Evolutionary conservation across 2,888 invertebrate genomes (phyloP), one percentile per base, ranked within the genome.

Genomic region (Chalcis sispes): DNA sequence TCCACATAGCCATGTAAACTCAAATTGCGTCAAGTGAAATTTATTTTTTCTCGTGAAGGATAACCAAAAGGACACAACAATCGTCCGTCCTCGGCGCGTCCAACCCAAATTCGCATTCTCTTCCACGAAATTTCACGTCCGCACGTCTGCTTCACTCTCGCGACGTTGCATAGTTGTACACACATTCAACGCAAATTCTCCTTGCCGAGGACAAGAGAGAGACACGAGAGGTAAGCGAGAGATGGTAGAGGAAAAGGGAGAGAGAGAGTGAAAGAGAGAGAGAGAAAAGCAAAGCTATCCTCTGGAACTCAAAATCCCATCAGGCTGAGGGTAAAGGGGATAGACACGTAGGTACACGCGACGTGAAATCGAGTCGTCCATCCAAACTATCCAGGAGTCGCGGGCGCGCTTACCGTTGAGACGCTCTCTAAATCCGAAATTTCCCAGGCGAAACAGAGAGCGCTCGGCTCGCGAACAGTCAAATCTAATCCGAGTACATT

Each of bases 311-410:
- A 59, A 75, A 70, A 75, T 71, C 70, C 56, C 65, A 75, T 75
- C 59, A 75, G 42, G 40, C 61, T 13, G 52, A n/a, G n/a, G 20
- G 20, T 10, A 23, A 10, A 36, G 40, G 40, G 48, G 46, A 7
- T 18, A 18, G 27, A 2, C 29, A 25, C n/a, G 10, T 18, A 23
- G 7, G 20, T 8, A 20, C 27, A 18, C 1, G 18, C 1, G 4
- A 36, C 7, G n/a, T n/a, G 62, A 77, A 72, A 77, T 77, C 58
- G 69, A 77, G 69, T 59, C 76, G 59, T 66, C 40, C 54, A 42
- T 72, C 36, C 27, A 61, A 66, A 72, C 66, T 54, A 66, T 10
- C 36, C 40, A 20, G 29, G n/a, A 20, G 54, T 32, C 10, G 4
- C 10, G 36, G 36, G 36, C n/a, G n/a, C n/a, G n/a, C n/a, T n/a